Evolutionary conservation across 2,797 vertebrate species (phyloP), one percentile per base, ranked within the genome.

Genomic region (Anomalospiza imberbis): DNA sequence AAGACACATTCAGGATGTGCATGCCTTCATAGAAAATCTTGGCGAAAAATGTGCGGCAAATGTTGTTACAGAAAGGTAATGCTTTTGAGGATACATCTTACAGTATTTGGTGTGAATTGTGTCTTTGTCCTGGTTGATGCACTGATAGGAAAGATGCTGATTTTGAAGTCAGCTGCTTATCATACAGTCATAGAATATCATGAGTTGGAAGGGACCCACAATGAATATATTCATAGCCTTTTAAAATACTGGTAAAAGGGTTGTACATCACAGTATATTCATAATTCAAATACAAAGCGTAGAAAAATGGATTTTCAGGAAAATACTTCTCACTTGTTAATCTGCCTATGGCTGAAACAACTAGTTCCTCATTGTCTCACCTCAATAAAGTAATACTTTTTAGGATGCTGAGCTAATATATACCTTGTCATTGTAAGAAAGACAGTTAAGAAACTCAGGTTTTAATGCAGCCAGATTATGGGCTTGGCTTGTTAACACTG

Each of bases 1-100:
- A 97, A 99, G 99, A 89, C 98, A 99, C 48, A 96, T 98, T 93
- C 99, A 99, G 96, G 99, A 99, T 83, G 98, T 99, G 38, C 98
- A 99, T 82, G 97, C 97, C 29, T 99, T 99, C 50, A 79, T 99
- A 92, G 99, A 99, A 97, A 98, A 98, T 75, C 98, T 99, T 15
- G 98, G 98, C 87, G 97, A 97, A 21, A 93, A 97, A 36, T 99
- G 98, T 96, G 97, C 98, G 29, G 98, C 98, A 65, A 99, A 99
- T 38, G 22, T 95, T 9, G 93, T 98, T n/a, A 97, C 98, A n/a
- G 96, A 96, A 92, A 98, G 98, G 99, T 98, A 95, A 97, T 96
- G 94, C n/a, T 70, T 54, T 58, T 51, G 29, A 81, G 34, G 31
- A 29, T 51, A 9, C 19, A 12, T 21, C 47, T 84, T 89, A 21